Evolutionary conservation across 1,140 invertebrate genomes (phyloP), one percentile per base, ranked within the genome.

Genomic region (Battus philenor): DNA sequence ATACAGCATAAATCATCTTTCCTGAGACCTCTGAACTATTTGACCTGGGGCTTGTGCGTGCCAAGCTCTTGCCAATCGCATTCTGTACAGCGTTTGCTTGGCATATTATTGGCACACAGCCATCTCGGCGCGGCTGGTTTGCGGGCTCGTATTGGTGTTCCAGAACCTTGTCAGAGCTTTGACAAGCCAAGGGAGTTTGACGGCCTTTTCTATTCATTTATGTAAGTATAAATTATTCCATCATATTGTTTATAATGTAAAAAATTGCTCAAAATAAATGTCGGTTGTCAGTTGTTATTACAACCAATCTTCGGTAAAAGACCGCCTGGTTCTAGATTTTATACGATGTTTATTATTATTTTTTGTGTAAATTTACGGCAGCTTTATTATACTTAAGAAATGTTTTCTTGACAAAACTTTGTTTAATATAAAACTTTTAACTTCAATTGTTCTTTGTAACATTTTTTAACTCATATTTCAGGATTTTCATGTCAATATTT

Each of bases 11-110:
- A 48, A 44, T 57, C 81, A 46, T 48, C 56, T 6, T 51, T 82
- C 68, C 9, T 73, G 18, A 73, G 87, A 43, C 59, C 75, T 3
- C 51, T 88, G 6, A 86, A 88, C 50, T 50, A 75, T 11, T 36
- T 89, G 9, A 83, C 88, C 24, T 81, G 88, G 77, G 89, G 87
- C 1, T 70, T 87, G 13, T 90, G 89, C 51, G 76, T 89, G 2
- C 89, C 89, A 0, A 71, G 77, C 0, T 78, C 85, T 0, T 90
- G 89, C 47, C 54, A 65, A 0, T 44, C 74, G 0, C 32, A 58
- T n/a, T 87, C 89, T 12, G 68, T 90, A 4, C 70, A 86, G 34
- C 54, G 56, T 0, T 60, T 86, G 24, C 62, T 88, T n/a, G 74
- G 76, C 5, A 63, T 76, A 0, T 66, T 88, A 53, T 48, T 90